Base-by-base conservation (phyloP, 2,888 invertebrate species). In the Ennomos fuscantarius region DNA sequence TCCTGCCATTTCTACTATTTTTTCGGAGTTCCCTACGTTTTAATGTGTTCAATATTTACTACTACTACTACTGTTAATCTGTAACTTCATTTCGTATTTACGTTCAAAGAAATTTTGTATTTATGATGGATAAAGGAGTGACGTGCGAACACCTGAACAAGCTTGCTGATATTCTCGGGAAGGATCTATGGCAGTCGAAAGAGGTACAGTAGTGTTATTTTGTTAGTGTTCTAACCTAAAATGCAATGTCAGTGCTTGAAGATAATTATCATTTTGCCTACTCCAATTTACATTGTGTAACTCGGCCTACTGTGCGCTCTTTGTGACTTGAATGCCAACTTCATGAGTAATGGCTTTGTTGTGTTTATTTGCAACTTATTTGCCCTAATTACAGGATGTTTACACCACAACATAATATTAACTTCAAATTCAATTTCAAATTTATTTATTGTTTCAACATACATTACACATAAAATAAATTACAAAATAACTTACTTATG, bases 91-190 rank as follows among this genome's bases (percentile, higher is more conserved):
- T 81, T 80, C 72, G 65, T 82, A 81, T 82, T 81, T 84, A 78
- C 76, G 70, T 81, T 76, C 63, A 71, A 74, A 74, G 69, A 61
- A 73, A 67, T 69, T 71, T 79, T 68, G 70, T 77, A 69, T 66
- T 66, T 71, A 76, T 73, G 78, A 92, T 91, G 91, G 89, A 91
- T 81, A 89, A 84, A 82, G 86, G 86, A 72, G 82, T 86, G 73
- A 91, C 90, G 55, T 93, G 92, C 78, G 91, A 92, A 62, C 92
- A 93, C 75, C 79, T 92, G 45, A 90, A 91, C 71, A 89, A 87
- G 65, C 75, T 92, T 40, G 79, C 83, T 56, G 87, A 88, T 60
- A 72, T 73, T 55, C 78, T 91, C 13, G 86, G 78, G 58, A 87
- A 87, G 72, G 89, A 92, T 49, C 71, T 91, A 62, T 92, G 90